Conservation (phyloP, 1,140 invertebrate genomes). For the Drosophila miranda region DNA sequence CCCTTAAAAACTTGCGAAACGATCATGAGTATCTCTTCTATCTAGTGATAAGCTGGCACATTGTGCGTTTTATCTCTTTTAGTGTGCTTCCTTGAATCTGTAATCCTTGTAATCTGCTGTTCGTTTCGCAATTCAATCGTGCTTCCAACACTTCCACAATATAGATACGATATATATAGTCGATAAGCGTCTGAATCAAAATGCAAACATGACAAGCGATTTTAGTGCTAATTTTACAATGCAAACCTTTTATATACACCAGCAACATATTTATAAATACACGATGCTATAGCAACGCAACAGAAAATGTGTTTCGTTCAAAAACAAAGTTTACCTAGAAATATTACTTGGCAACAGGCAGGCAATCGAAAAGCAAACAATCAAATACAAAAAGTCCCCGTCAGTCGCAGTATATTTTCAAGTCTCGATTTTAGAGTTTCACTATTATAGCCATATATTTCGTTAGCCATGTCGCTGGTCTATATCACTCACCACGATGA, state of each 20-base stretch:
- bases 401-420: background rate
- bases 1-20: slow-evolving; percentile 23
- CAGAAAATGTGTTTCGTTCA: background rate
- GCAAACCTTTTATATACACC: slow-evolving; percentile 51
- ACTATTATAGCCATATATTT: slow-evolving; percentile 24
- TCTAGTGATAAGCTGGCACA: slow-evolving; percentile 29
- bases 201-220: slow-evolving; percentile 37
- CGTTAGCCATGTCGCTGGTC: slow-evolving; percentile 82
- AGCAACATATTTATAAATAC: slow-evolving; percentile 66
- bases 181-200: slow-evolving; percentile 50
- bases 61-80: slow-evolving; percentile 2
- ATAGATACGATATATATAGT: slow-evolving; percentile 12
- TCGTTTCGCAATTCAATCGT: slow-evolving; percentile 38
- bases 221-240: slow-evolving; percentile 72
- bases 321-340: slow-evolving; percentile 7
- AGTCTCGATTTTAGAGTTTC: slow-evolving; percentile 20
- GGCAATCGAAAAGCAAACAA: background rate
- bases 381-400: slow-evolving; percentile 15
- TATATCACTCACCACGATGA: slow-evolving; percentile 83
- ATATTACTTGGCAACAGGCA: background rate
- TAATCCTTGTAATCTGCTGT: slow-evolving; percentile 17
- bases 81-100: slow-evolving; percentile 12
- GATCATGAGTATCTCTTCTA: slow-evolving; percentile 5
- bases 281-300: slow-evolving; percentile 27
- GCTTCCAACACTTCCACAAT: slow-evolving; percentile 61